These are phyloP conservation scores for Cyclophora albipunctata DNA, from an alignment of 2,888 invertebrate species.

Conservation along the genomic window DNA sequence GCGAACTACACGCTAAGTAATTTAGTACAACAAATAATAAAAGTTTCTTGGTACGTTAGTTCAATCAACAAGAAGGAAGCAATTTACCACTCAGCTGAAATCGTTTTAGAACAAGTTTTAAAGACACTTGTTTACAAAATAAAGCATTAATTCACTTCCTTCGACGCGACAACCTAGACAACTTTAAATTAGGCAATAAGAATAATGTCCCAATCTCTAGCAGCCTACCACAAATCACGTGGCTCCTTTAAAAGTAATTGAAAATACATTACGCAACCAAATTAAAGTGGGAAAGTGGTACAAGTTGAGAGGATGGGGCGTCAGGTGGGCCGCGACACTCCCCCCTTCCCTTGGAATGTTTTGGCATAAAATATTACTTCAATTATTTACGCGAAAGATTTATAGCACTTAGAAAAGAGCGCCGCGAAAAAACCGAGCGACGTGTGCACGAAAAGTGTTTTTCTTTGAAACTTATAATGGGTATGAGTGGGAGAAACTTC, in stretches of 20 bases:
- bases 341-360: conserved; percentile 71
- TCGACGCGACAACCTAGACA: conserved; percentile 12
- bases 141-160: too few species aligned
- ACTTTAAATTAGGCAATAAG: conserved; percentile 62
- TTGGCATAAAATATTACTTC: conserved; percentile 77
- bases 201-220: conserved; percentile 63
- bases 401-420: conserved; percentile 75
- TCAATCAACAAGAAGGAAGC: too few species aligned
- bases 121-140: too few species aligned
- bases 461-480: conserved; percentile 75
- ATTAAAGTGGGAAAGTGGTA: conserved; percentile 73
- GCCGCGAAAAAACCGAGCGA: conserved; percentile 72
- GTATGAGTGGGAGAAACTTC: conserved; percentile 68
- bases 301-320: conserved; percentile 62
- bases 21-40: too few species aligned
- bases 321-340: conserved; percentile 66
- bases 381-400: conserved; percentile 76
- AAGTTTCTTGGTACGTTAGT: too few species aligned
- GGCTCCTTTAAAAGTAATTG: conserved; percentile 71
- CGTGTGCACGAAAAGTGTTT: conserved; percentile 75
- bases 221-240: conserved; percentile 67
- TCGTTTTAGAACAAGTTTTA: too few species aligned
- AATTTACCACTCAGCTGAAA: too few species aligned
- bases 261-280: conserved; percentile 76
- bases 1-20: too few species aligned